A percentile compares a stretch with the other conserved stretches of the same genome.
Conservation (phyloP, 2,888 invertebrate genomes). For the Rambutsinella grinnellia region DNA sequence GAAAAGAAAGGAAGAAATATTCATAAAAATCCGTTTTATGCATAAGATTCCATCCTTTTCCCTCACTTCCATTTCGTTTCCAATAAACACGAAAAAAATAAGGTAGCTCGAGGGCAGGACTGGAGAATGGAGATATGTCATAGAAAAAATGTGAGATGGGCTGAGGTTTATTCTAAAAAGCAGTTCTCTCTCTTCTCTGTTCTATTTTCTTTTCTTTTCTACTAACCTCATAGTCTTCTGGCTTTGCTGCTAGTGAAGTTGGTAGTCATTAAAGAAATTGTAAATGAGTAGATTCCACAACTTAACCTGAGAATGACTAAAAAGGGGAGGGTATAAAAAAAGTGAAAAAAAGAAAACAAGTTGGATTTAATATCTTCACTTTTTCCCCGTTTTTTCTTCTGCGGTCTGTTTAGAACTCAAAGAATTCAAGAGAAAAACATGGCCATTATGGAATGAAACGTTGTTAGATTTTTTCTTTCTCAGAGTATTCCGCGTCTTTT, state of each 20-base stretch:
- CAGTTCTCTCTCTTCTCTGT: too few relatives aligned
- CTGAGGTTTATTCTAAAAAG: background rate
- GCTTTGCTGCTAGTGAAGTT: background rate
- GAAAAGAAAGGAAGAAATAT: conserved; percentile 8
- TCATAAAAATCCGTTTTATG: conserved; percentile 3
- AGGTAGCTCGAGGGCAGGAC: conserved; percentile 42
- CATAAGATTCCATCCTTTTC: conserved; percentile 1
- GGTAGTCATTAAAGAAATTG: background rate
- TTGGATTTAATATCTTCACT: conserved; percentile 48
- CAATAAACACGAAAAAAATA: conserved; percentile 21
- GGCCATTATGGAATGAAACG: conserved; percentile 19
- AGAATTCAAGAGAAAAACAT: conserved; percentile 35
- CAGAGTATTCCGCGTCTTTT: conserved; percentile 30
- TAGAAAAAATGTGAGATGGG: background rate
- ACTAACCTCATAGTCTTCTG: too few relatives aligned
- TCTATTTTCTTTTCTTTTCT: too few relatives aligned
- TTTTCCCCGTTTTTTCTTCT: conserved; percentile 33
- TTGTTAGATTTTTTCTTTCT: conserved; percentile 35
- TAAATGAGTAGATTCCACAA: background rate
- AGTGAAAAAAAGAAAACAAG: conserved; percentile 27
- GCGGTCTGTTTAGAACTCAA: conserved; percentile 41
- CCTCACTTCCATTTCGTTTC: conserved; percentile 6
- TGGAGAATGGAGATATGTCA: conserved; percentile 25
- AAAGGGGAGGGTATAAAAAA: conserved; percentile 6
- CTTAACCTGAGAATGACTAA: conserved; percentile 12